Evolutionary conservation across 2,797 vertebrate genomes (phyloP).

Genomic region (Halcyon smyrnensis): DNA sequence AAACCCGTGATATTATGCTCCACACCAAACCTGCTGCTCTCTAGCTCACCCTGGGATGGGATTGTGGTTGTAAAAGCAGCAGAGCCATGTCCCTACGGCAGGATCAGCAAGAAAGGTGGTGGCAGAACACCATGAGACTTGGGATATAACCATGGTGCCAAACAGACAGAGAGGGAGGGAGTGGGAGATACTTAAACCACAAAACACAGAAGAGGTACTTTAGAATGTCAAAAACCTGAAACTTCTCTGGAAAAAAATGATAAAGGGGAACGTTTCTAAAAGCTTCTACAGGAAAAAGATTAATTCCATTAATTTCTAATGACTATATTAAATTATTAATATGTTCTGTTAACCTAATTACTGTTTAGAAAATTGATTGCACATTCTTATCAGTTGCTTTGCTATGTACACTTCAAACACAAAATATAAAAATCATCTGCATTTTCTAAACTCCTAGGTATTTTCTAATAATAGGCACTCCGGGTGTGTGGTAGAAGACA

Average conservation of each 20-base stretch:
- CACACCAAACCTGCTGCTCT: background rate
- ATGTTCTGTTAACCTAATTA: slow-evolving; percentile 26
- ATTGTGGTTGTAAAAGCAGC: background rate
- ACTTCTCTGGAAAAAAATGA: background rate
- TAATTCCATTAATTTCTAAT: slow-evolving; percentile 16
- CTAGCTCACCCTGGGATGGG: background rate
- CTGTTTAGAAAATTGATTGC: slow-evolving; percentile 36
- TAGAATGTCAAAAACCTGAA: background rate
- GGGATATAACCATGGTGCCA: background rate
- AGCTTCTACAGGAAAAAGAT: background rate
- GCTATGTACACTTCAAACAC: background rate
- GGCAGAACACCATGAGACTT: background rate
- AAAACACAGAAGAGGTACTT: background rate
- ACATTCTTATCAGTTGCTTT: background rate
- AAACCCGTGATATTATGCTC: background rate
- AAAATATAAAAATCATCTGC: background rate
- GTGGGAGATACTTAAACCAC: background rate
- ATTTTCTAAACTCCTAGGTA: background rate
- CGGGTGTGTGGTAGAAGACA: background rate
- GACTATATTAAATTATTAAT: slow-evolving; percentile 4
- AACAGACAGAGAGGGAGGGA: background rate
- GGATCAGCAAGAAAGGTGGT: background rate
- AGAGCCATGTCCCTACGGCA: background rate
- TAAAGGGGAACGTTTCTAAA: background rate
- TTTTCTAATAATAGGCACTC: background rate